Evolutionary conservation across 1,140 invertebrate genomes (phyloP).

Genomic region (Meloidogyne chitwoodi): DNA sequence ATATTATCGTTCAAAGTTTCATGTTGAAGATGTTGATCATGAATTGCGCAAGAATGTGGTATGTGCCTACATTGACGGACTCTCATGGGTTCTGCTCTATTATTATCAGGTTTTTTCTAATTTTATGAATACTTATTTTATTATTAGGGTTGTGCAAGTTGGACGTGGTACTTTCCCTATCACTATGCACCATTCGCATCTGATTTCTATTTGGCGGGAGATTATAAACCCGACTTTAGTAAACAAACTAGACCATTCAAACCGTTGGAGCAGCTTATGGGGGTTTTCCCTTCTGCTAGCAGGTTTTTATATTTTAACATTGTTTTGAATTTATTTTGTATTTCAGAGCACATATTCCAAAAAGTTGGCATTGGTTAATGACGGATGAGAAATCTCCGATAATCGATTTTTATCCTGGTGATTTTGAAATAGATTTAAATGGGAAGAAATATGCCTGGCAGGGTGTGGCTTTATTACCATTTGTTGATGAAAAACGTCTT

Average conservation of each 20-base stretch:
- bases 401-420: slow-evolving; percentile 96
- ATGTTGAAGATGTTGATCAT: slow-evolving; percentile 74
- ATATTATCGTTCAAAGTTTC: slow-evolving; percentile 96
- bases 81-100: slow-evolving; percentile 96
- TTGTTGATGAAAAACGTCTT: slow-evolving; percentile 88
- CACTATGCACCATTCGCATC: slow-evolving; percentile 99
- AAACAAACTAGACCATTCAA: slow-evolving; percentile 81
- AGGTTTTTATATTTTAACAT: slow-evolving; percentile 60
- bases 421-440: slow-evolving; percentile 98
- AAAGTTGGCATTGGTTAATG: slow-evolving; percentile 90
- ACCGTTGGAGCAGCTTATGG: slow-evolving; percentile 96
- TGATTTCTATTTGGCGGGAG: slow-evolving; percentile 87
- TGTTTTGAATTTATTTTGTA: neutral
- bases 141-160: slow-evolving; percentile 84
- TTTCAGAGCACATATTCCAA: slow-evolving; percentile 75
- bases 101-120: slow-evolving; percentile 78
- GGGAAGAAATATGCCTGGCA: slow-evolving; percentile 99
- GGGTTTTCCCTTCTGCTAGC: slow-evolving; percentile 96
- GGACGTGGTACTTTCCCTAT: slow-evolving; percentile 99
- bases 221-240: slow-evolving; percentile 80
- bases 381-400: slow-evolving; percentile 83
- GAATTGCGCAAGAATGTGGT: slow-evolving; percentile 81
- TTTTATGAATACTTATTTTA: slow-evolving; percentile 10
- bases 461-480: slow-evolving; percentile 92
- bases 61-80: slow-evolving; percentile 84